Base-by-base conservation (phyloP, 2,888 invertebrate species). In the Lacanobia oleracea region DNA sequence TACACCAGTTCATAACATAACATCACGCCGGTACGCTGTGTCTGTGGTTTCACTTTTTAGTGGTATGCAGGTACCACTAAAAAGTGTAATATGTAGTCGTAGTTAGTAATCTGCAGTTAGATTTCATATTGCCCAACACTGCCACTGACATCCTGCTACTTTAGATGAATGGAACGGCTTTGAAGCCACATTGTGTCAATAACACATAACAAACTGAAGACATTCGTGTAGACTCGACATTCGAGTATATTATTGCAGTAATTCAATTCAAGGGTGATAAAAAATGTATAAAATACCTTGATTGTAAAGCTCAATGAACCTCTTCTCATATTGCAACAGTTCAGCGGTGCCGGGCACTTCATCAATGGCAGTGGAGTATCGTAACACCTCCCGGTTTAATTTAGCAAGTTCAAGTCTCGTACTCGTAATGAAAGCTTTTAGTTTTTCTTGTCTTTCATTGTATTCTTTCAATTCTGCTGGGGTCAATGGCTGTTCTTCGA, bases 261-360 rank as follows among this genome's bases (percentile, higher is more conserved):
- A 1, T 21, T 37, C 33, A 37, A 6, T 33, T 2, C 18, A 56
- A n/a, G 56, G n/a, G 18, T 9, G 33, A 10, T 37, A 37, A 37
- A 37, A 56, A 37, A 59, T 21, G 21, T 16, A 33, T 54, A 12
- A 27, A 65, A 40, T 68, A 98, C 98, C 98, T 97, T 98, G 99
- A 95, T 99, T 99, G 90, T 99, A 99, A 12, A 99, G 97, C 94
- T 99, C 99, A 88, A 99, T 97, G 93, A 99, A 99, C 86, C 99
- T 96, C 88, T 98, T 97, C 92, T 99, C 99, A 92, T 99, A 99
- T 91, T 99, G 99, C 67, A 98, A 97, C 67, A 99, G 95, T 91
- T 99, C 99, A 0, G 98, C 98, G 75, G 99, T 97, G 48, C 98
- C 98, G 0, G 99, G 99, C 70, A 99, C 97, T 88, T 99, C 98